Evolutionary conservation across 2,113 vertebrate species (phyloP).

Genomic region (Stigmatopora argus): DNA sequence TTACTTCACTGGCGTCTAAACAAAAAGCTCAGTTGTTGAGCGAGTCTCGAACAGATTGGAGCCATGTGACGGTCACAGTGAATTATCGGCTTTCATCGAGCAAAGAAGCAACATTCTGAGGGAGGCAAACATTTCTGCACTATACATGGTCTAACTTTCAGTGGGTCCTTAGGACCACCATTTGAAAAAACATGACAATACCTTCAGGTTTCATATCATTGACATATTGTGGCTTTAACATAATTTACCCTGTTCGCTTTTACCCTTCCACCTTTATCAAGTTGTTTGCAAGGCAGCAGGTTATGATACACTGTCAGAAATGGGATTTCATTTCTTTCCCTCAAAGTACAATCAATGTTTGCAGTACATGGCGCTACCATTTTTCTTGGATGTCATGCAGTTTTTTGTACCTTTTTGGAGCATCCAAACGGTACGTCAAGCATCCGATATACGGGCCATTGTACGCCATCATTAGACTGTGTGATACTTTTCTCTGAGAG

Average conservation of each 20-base stretch:
- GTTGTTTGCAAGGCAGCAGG: constrained; percentile 42
- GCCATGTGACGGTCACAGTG: constrained; percentile 57
- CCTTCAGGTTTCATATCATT: not conserved
- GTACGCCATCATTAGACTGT: not conserved
- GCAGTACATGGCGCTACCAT: not conserved
- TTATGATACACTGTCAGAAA: constrained; percentile 1
- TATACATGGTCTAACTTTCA: not conserved
- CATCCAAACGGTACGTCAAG: not conserved
- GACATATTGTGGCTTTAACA: constrained; percentile 25
- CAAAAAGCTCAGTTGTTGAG: constrained; percentile 20
- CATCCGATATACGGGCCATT: not conserved
- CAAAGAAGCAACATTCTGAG: constrained; percentile 1
- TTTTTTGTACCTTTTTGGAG: not conserved
- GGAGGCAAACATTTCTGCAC: constrained; percentile 12
- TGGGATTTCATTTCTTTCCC: not conserved
- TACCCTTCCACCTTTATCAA: constrained; percentile 39
- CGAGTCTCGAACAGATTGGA: constrained; percentile 30
- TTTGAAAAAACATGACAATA: not conserved
- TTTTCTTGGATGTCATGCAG: not conserved
- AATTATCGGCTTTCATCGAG: constrained; percentile 23
- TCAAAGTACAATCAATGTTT: not conserved
- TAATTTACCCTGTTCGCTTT: constrained; percentile 40
- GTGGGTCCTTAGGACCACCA: not conserved
- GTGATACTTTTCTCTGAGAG: not conserved
- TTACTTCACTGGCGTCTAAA: constrained; percentile 27